Conservation (phyloP, 2,797 vertebrate species). For the Ctenopoma multispine region DNA sequence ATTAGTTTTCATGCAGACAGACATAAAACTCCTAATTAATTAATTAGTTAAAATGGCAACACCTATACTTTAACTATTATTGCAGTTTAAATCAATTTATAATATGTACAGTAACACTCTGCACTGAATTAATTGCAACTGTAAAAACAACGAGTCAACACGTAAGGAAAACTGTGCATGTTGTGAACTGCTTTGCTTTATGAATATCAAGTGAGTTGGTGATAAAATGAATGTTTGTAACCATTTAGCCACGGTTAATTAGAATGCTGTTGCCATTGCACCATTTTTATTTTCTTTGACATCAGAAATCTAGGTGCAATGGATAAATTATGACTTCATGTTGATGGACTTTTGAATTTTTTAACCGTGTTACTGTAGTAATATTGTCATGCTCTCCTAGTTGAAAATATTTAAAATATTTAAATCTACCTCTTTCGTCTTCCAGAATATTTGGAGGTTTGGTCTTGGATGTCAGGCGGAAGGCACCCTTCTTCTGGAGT, state of each 20-base stretch:
- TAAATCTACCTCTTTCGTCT: neutral
- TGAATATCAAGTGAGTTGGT: conserved; percentile 1
- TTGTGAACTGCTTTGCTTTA: neutral
- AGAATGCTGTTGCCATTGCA: neutral
- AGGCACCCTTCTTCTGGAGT: conserved; percentile 96
- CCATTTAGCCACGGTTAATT: neutral
- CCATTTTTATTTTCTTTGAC: too few relatives aligned
- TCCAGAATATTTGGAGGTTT: conserved; percentile 95
- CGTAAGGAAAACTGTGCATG: neutral
- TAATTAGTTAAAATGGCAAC: neutral
- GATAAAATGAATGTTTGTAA: neutral
- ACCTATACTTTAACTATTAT: neutral
- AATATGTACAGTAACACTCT: neutral
- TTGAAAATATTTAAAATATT: neutral
- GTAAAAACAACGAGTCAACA: conserved; percentile 3
- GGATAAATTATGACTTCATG: neutral
- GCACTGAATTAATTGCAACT: neutral
- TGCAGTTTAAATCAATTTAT: neutral
- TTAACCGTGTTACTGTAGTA: neutral
- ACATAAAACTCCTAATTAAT: neutral
- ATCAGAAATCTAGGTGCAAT: neutral
- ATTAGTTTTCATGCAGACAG: neutral
- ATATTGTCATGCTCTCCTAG: neutral
- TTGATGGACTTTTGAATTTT: too few relatives aligned
- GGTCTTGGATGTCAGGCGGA: conserved; percentile 93